Evolutionary conservation across 2,113 vertebrate genomes (phyloP).

Genomic region (Butorides virescens): DNA sequence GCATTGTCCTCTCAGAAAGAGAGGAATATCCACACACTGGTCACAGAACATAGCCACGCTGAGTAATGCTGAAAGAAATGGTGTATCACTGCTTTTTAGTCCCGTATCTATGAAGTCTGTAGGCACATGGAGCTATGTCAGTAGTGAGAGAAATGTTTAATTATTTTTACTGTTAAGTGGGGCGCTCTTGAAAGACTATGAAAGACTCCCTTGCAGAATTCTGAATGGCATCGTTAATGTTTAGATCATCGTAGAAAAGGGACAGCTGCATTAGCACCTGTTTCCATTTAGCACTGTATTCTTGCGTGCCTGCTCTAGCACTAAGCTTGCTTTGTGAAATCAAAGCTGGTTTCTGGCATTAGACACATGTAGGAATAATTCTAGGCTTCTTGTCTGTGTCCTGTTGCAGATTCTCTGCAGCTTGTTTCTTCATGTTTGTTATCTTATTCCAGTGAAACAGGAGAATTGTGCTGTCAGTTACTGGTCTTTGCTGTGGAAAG

Average conservation of each 20-base stretch:
- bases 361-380: neutral
- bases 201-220: neutral
- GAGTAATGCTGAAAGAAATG: neutral
- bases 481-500: neutral
- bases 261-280: neutral
- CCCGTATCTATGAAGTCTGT: neutral
- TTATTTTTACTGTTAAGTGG: neutral
- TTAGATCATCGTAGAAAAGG: neutral
- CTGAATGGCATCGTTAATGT: neutral
- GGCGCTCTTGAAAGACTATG: neutral
- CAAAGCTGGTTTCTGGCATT: neutral
- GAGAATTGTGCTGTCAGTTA: neutral
- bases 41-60: rapidly evolving
- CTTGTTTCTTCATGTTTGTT: neutral
- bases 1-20: neutral
- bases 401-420: neutral
- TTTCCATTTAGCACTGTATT: neutral
- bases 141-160: neutral
- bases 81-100: neutral
- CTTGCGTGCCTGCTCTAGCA: neutral
- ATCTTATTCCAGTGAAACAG: neutral
- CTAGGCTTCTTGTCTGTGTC: neutral
- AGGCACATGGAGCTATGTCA: neutral
- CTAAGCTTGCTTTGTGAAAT: neutral
- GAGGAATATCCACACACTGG: neutral